Percentiles rank a stretch among this genome's conserved stretches.
phyloP scores from a whole-genome alignment of 1,140 invertebrate genomes.

The Leptestheria dahalacensis region DNA sequence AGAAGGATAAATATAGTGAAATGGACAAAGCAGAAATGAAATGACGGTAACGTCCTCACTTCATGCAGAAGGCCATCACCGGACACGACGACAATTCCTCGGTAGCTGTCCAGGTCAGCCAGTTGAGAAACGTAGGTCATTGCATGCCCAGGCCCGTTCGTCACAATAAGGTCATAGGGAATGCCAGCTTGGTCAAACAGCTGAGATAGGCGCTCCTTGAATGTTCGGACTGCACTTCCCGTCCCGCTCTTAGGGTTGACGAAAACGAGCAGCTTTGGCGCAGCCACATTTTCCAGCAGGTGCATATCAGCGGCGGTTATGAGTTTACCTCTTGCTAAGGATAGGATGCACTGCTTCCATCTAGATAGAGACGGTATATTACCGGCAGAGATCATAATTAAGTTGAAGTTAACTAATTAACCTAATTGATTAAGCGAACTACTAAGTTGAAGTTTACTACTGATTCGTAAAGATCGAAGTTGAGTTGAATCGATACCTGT shows the following conservation, averaged over 20 bases:
- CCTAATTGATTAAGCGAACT: too few relatives aligned
- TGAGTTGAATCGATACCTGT: too few relatives aligned
- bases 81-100: slow-evolving; percentile 66
- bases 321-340: background rate
- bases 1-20: too few relatives aligned
- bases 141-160: slow-evolving; percentile 74
- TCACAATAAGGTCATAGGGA: slow-evolving; percentile 70
- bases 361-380: too few relatives aligned
- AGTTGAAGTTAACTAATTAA: too few relatives aligned
- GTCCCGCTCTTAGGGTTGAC: slow-evolving; percentile 86
- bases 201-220: slow-evolving; percentile 54
- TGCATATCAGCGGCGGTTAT: background rate
- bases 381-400: too few relatives aligned
- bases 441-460: too few relatives aligned
- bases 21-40: background rate
- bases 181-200: slow-evolving; percentile 76
- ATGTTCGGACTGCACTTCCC: slow-evolving; percentile 65
- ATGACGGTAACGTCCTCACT: slow-evolving; percentile 39
- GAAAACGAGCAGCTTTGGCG: slow-evolving; percentile 54
- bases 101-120: slow-evolving; percentile 49
- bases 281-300: background rate
- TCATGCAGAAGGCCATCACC: slow-evolving; percentile 91
- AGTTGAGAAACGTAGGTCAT: slow-evolving; percentile 54
- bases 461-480: too few relatives aligned
- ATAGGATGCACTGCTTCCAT: background rate